Percentiles rank a stretch among this genome's conserved stretches.
Conservation (phyloP, 2,797 vertebrate species). For the Rhodeus uyekii region DNA sequence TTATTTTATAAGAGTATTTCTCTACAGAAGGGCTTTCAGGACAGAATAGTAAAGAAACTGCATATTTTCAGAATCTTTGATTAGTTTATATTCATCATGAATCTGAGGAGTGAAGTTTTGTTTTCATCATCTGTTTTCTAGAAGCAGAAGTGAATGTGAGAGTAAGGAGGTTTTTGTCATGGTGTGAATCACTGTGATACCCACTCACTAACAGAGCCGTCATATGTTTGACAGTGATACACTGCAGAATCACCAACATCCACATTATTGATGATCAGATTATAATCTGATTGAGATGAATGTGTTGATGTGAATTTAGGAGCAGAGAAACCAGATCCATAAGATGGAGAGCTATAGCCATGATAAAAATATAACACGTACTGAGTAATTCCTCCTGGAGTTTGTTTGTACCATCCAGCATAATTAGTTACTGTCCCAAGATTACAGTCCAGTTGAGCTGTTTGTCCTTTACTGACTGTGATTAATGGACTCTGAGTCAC, state of each 20-base stretch:
- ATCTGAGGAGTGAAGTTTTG: too few species aligned
- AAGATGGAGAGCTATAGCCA: fast-evolving
- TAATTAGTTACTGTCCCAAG: slow-evolving; percentile 33
- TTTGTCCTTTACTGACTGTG: slow-evolving; percentile 58
- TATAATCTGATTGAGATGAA: slow-evolving; percentile 44
- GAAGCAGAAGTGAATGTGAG: slow-evolving; percentile 52
- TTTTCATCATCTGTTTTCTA: not conserved
- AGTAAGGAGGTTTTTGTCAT: slow-evolving; percentile 62
- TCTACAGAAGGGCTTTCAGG: too few species aligned
- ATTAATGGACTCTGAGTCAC: slow-evolving; percentile 66
- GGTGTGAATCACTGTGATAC: slow-evolving; percentile 60
- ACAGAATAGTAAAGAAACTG: too few species aligned
- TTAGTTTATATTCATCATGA: too few species aligned
- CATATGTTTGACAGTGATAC: slow-evolving; percentile 34
- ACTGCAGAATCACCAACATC: slow-evolving; percentile 59
- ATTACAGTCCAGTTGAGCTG: slow-evolving; percentile 64
- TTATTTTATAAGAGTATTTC: too few species aligned
- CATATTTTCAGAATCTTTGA: too few species aligned
- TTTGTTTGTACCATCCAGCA: slow-evolving; percentile 49
- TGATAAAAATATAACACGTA: fast-evolving
- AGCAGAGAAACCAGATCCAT: slow-evolving; percentile 59
- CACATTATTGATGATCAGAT: slow-evolving; percentile 56
- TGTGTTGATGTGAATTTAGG: slow-evolving; percentile 56
- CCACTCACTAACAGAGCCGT: fast-evolving
- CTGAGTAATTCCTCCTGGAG: slow-evolving; percentile 36